Conservation (phyloP, 1,140 invertebrate species). For the Lepidurus arcticus region DNA sequence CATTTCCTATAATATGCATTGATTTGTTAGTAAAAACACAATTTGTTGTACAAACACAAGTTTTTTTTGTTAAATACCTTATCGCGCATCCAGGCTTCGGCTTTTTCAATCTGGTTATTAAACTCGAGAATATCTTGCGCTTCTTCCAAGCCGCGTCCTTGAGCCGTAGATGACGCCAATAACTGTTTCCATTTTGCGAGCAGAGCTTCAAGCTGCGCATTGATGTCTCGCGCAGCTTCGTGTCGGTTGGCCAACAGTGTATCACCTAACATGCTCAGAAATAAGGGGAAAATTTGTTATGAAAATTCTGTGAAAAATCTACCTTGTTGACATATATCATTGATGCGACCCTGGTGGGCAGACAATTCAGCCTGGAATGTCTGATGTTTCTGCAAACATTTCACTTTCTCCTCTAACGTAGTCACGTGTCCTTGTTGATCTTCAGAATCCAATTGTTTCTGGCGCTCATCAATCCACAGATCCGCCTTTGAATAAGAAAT, state of each 20-base stretch:
- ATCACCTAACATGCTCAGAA: slow-evolving; percentile 46
- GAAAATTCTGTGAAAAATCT: slow-evolving; percentile 27
- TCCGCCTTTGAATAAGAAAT: slow-evolving; percentile 54
- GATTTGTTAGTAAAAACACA: too few species aligned
- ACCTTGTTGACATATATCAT: slow-evolving; percentile 67
- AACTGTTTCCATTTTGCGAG: slow-evolving; percentile 72
- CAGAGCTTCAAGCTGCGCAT: slow-evolving; percentile 62
- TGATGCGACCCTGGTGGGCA: slow-evolving; percentile 79
- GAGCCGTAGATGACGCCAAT: slow-evolving; percentile 66
- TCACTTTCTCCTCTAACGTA: slow-evolving; percentile 50
- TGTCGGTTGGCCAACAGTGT: slow-evolving; percentile 52
- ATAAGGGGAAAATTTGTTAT: neutral
- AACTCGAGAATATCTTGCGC: slow-evolving; percentile 96
- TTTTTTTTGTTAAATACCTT: slow-evolving; percentile 49
- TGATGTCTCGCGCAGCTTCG: slow-evolving; percentile 64
- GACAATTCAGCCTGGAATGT: slow-evolving; percentile 91
- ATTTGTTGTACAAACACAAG: too few species aligned
- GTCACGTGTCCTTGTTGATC: slow-evolving; percentile 42
- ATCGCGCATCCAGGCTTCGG: slow-evolving; percentile 93
- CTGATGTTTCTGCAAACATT: slow-evolving; percentile 96
- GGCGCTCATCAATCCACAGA: slow-evolving; percentile 89
- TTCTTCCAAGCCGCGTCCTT: slow-evolving; percentile 86
- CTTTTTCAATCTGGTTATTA: slow-evolving; percentile 91
- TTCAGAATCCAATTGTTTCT: slow-evolving; percentile 76
- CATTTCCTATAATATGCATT: slow-evolving; percentile 56